These are phyloP conservation scores for Bombus affinis DNA, from an alignment of 1,140 invertebrate species.

Conservation along the genomic window DNA sequence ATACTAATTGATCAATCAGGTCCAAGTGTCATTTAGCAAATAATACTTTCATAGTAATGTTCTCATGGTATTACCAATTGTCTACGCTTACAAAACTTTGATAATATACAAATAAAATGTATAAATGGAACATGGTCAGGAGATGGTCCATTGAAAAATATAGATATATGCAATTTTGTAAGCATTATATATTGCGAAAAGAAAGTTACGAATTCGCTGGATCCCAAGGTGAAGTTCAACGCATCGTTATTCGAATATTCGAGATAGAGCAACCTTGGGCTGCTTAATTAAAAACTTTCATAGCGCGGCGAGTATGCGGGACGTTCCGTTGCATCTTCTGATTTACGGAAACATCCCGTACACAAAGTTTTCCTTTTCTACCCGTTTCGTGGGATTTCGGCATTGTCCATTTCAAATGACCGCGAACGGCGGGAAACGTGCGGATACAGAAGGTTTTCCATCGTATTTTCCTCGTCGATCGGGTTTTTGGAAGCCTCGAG, in stretches of 20 bases:
- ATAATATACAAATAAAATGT: too few species aligned
- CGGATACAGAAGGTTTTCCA: not conserved
- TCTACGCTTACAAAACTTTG: too few species aligned
- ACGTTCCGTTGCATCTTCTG: not conserved
- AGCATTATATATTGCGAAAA: too few species aligned
- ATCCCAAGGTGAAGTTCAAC: not conserved
- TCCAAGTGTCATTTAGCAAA: too few species aligned
- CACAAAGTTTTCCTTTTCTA: not conserved
- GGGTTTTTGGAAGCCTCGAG: not conserved
- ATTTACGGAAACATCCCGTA: conserved; percentile 17
- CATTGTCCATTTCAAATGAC: not conserved
- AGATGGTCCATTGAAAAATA: too few species aligned
- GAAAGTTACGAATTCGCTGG: too few species aligned
- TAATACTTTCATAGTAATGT: too few species aligned
- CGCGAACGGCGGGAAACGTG: not conserved
- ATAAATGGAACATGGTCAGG: too few species aligned
- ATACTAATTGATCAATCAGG: too few species aligned
- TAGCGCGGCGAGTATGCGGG: not conserved
- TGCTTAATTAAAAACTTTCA: conserved; percentile 63
- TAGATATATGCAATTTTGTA: too few species aligned
- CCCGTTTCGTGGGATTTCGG: too few species aligned
- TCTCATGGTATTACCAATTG: too few species aligned
- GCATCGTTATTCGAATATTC: conserved; percentile 22
- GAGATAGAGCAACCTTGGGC: not conserved
- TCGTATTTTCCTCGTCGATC: not conserved